phyloP scores from a whole-genome alignment of 2,113 vertebrate species.

The Eptatretus burgeri region DNA sequence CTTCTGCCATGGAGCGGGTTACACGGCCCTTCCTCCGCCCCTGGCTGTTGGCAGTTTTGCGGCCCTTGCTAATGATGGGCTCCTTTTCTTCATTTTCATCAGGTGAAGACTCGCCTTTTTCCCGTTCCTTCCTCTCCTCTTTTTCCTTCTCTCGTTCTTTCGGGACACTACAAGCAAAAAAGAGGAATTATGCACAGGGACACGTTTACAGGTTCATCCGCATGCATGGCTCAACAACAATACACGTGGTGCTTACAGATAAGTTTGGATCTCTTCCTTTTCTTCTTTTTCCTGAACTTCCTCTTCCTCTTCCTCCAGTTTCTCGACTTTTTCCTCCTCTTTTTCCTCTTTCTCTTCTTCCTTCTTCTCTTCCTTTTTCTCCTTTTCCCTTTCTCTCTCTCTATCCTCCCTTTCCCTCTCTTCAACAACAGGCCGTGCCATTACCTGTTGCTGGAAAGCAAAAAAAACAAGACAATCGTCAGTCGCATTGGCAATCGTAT shows the following conservation, averaged over 20 bases:
- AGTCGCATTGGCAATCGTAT: no score
- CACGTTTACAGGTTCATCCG: no score
- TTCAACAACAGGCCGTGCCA: slow-evolving; percentile 80
- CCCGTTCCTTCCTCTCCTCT: slow-evolving; percentile 92
- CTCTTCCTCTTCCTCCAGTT: slow-evolving; percentile 90
- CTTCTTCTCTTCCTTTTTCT: slow-evolving; percentile 80
- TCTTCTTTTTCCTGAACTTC: slow-evolving; percentile 47
- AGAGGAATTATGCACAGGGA: no score
- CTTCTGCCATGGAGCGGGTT: slow-evolving; percentile 90
- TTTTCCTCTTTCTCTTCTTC: slow-evolving; percentile 53
- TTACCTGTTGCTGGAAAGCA: slow-evolving; percentile 33
- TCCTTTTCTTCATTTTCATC: slow-evolving; percentile 82
- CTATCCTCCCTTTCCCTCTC: slow-evolving; percentile 78
- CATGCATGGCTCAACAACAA: no score
- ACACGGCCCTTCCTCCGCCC: slow-evolving; percentile 75
- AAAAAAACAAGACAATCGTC: slow-evolving; percentile 6
- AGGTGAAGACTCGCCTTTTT: slow-evolving; percentile 41
- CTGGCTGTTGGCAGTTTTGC: slow-evolving; percentile 92
- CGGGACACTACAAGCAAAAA: no score
- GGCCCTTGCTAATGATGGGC: slow-evolving; percentile 47
- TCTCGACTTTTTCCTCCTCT: slow-evolving; percentile 96
- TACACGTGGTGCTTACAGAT: no score
- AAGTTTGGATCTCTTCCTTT: no score
- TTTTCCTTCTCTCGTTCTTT: slow-evolving; percentile 89
- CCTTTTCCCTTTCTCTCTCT: slow-evolving; percentile 74